phyloP scores from a whole-genome alignment of 23 tunicate genomes.

The Trididemnum nubilum region DNA sequence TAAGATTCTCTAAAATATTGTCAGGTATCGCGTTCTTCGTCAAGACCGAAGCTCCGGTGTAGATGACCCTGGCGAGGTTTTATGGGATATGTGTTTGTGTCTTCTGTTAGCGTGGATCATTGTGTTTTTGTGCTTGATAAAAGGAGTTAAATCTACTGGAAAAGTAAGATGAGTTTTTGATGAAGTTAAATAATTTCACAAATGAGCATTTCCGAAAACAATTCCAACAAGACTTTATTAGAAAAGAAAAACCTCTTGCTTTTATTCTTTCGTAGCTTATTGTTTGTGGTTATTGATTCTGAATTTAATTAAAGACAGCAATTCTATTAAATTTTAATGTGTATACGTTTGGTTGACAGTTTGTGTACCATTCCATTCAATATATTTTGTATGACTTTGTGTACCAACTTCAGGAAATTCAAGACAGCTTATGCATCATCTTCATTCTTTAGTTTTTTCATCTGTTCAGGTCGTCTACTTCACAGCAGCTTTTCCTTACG shows the following conservation, averaged over 20 bases:
- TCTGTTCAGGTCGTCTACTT: constrained; percentile 79
- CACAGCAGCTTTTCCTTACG: constrained; percentile 89
- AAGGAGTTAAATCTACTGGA: constrained; percentile 92
- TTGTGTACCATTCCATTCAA: too few species aligned
- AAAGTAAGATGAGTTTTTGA: constrained; percentile 73
- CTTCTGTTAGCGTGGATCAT: constrained; percentile 88
- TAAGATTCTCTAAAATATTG: too few species aligned
- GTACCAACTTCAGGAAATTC: too few species aligned
- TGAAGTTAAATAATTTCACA: not conserved
- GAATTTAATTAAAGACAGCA: too few species aligned
- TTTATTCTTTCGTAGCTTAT: too few species aligned
- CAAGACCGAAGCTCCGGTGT: constrained; percentile 72
- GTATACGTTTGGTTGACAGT: too few species aligned
- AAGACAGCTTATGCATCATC: too few species aligned
- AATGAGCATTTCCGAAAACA: not conserved
- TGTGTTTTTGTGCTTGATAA: constrained; percentile 72
- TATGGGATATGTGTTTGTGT: constrained; percentile 90
- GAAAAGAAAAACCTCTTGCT: too few species aligned
- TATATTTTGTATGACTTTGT: too few species aligned
- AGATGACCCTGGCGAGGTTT: constrained; percentile 81
- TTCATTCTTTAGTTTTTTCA: not conserved
- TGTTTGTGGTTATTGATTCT: too few species aligned
- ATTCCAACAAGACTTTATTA: too few species aligned
- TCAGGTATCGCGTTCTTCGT: constrained; percentile 80
- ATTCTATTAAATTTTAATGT: too few species aligned